Percentiles rank a stretch among this genome's conserved stretches.
phyloP scores from a whole-genome alignment of 2,113 vertebrate species.

The Tiliqua scincoides region DNA sequence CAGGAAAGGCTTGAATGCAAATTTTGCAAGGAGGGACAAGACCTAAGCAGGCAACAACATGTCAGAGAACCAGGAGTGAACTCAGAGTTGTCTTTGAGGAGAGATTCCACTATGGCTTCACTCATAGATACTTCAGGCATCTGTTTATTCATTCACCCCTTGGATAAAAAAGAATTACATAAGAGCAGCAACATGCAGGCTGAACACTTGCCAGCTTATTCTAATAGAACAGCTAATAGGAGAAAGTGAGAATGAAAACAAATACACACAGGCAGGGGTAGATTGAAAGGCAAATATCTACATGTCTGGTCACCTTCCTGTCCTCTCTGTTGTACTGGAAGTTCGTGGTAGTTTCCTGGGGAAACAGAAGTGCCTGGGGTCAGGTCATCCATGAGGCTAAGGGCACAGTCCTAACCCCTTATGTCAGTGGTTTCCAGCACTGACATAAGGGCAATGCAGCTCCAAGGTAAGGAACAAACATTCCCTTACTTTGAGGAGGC shows the following conservation, averaged over 20 bases:
- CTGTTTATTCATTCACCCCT: fast-evolving
- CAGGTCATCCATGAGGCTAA: too few relatives aligned
- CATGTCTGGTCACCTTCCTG: background rate
- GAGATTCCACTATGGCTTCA: constrained; percentile 27
- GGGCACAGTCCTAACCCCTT: too few relatives aligned
- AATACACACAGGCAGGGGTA: constrained; percentile 14
- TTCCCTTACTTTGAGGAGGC: too few relatives aligned
- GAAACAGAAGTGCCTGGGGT: too few relatives aligned
- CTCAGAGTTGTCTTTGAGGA: background rate
- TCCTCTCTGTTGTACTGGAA: background rate
- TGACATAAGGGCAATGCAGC: too few relatives aligned
- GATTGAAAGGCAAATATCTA: constrained; percentile 34
- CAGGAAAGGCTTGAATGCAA: fast-evolving
- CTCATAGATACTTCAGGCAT: background rate
- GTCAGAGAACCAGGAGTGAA: fast-evolving
- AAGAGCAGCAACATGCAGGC: constrained; percentile 41
- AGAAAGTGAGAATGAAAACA: constrained; percentile 61
- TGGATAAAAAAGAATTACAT: constrained; percentile 10
- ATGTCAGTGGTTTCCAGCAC: too few relatives aligned
- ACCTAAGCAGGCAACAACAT: fast-evolving
- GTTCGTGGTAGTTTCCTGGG: background rate
- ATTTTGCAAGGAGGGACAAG: background rate
- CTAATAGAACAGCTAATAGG: background rate
- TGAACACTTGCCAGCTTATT: constrained; percentile 49
- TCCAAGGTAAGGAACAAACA: too few relatives aligned